Evolutionary conservation across 2,888 invertebrate species (phyloP).

Genomic region (Artemia sinica): DNA sequence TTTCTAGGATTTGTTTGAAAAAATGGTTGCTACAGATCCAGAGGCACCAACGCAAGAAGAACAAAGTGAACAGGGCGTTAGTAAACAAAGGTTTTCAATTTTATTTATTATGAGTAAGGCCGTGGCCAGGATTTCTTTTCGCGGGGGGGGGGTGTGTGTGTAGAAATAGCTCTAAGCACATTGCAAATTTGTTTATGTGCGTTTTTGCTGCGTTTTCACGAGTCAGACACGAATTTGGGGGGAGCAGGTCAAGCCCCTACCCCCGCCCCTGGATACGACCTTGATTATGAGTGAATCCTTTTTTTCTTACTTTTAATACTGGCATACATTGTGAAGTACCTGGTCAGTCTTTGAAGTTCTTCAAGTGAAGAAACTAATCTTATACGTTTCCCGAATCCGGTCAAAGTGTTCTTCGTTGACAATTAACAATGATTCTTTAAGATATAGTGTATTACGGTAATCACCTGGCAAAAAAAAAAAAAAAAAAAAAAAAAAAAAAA

Average conservation of each 20-base stretch:
- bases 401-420: too few relatives aligned
- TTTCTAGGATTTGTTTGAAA: slow-evolving; percentile 81
- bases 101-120: slow-evolving; percentile 14
- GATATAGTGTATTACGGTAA: too few relatives aligned
- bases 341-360: too few relatives aligned
- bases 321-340: too few relatives aligned
- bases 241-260: background rate
- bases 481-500: too few relatives aligned
- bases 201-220: background rate
- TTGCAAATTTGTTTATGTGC: background rate
- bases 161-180: background rate
- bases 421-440: too few relatives aligned
- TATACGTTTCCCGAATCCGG: too few relatives aligned
- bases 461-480: too few relatives aligned
- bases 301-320: too few relatives aligned
- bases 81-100: slow-evolving; percentile 54
- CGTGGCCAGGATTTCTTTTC: background rate
- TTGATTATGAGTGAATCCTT: background rate
- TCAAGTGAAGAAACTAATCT: too few relatives aligned
- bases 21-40: slow-evolving; percentile 85
- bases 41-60: slow-evolving; percentile 77
- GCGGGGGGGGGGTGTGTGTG: background rate
- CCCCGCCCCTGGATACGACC: background rate
- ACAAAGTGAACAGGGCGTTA: slow-evolving; percentile 70
- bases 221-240: background rate